Base-by-base conservation (phyloP, 2,797 vertebrate species). In the Taeniopygia guttata region DNA sequence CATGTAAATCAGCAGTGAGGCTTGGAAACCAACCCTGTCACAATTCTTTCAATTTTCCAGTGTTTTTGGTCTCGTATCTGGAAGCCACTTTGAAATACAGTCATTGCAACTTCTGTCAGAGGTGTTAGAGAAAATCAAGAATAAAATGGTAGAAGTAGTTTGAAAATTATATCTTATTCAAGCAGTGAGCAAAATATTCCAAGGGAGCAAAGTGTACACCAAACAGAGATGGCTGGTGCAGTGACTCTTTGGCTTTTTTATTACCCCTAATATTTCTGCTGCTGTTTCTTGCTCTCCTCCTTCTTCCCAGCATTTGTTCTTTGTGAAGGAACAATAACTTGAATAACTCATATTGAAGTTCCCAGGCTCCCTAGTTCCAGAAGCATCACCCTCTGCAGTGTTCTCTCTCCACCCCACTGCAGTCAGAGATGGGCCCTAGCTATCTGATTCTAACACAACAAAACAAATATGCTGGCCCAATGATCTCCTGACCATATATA, bases 401-500 rank as follows among this genome's bases (percentile, higher is more conserved):
- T 25, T 94, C 54, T 85, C 45, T 74, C 49, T 75, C 73, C 70
- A 93, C 48, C 78, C 84, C 78, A 89, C 43, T 90, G 69, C 77
- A 95, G 83, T 38, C 90, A 87, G 72, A 90, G 90, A 75, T 94
- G 93, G 90, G 78, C 70, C 70, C 75, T 82, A 51, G 92, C 91
- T 96, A 94, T 96, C 96, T 93, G 95, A 96, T 96, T 96, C 78
- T n/a, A 96, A 94, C 75, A 97, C 92, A 97, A 95, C 93, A 96
- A 95, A 96, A 96, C 89, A 97, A 95, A 95, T 87, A 94, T 62
- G 59, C 59, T 96, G 78, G 85, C 45, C 87, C 85, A 49, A 72
- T 84, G 59, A 87, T 94, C 89, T 82, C 54, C 91, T 97, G 95
- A 96, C 95, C 95, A 96, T 96, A 97, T 97, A 96, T 97, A 97